Evolutionary conservation across 1,140 invertebrate genomes (phyloP), one percentile per base, ranked within the genome.

Genomic region (Maniola jurtina): DNA sequence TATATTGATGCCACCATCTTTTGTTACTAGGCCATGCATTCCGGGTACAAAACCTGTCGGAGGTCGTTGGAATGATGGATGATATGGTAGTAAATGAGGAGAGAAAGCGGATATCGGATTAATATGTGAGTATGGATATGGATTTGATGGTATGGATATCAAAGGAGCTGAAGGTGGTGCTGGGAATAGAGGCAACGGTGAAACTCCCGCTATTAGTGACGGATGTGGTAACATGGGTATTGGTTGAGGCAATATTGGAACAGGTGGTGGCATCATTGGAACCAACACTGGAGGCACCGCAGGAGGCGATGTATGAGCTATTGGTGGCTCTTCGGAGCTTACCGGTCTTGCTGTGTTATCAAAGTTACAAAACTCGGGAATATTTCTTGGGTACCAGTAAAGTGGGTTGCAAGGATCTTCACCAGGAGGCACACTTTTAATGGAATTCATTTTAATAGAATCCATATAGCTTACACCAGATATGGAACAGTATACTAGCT

Each of bases 1-100:
- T 47, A 90, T 82, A 45, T 90, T 90, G 13, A 90, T 83, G 0
- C 84, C 88, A 10, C 82, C 86, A 14, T 85, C 80, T 4, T 25
- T 62, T 16, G 82, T 72, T 0, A 90, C 84, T 10, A 90, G 54
- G 0, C 85, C 85, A 9, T 80, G 76, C 64, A 88, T 57, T 2
- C 83, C 83, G n/a, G 87, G 85, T 0, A 89, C 76, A 75, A 88
- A 77, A 1, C 79, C 78, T 0, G 68, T 42, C 70, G 70, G 68
- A 7, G 62, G 42, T 16, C 48, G 14, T 9, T 9, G 14, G 10
- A 16, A 8, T 16, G 48, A 52, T 13, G 48, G 48, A 11, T 52
- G 15, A 8, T 52, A 52, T 25, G 48, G 15, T 7, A 52, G 6
- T 52, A 14, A 52, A 52, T 52, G 5, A 16, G 7, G 16, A 52